phyloP scores from a whole-genome alignment of 2,797 vertebrate species.

The Calcarius lapponicus region DNA sequence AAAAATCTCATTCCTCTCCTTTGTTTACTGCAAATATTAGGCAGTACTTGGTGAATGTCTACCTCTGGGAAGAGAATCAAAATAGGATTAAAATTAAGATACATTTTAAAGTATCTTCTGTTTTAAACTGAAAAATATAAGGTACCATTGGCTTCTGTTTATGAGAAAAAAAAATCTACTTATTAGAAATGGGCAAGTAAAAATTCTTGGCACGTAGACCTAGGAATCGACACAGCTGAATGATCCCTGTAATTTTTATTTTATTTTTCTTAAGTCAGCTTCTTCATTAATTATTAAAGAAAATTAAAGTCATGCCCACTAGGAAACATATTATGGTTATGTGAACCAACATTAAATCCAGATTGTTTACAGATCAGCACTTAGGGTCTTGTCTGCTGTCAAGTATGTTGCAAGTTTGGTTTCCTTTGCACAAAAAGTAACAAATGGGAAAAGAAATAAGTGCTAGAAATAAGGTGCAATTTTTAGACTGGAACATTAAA shows the following conservation, averaged over 20 bases:
- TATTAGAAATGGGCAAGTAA: not conserved
- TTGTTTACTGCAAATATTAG: not conserved
- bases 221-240: not conserved
- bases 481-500: conserved; percentile 23
- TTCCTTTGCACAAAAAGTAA: not conserved
- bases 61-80: not conserved
- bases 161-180: not conserved
- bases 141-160: not conserved
- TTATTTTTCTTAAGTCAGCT: not conserved
- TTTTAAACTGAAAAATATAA: not conserved
- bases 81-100: not conserved
- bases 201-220: not conserved
- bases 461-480: not conserved
- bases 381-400: not conserved
- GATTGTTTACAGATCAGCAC: not conserved
- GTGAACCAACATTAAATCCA: not conserved
- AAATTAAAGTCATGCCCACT: not conserved
- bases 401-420: not conserved
- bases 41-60: not conserved
- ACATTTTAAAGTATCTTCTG: not conserved
- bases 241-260: not conserved
- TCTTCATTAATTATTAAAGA: conserved; percentile 1
- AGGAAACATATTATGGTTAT: not conserved
- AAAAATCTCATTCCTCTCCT: not conserved
- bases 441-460: not conserved